phyloP scores from a whole-genome alignment of 2,797 vertebrate genomes.

The Chelon labrosus region DNA sequence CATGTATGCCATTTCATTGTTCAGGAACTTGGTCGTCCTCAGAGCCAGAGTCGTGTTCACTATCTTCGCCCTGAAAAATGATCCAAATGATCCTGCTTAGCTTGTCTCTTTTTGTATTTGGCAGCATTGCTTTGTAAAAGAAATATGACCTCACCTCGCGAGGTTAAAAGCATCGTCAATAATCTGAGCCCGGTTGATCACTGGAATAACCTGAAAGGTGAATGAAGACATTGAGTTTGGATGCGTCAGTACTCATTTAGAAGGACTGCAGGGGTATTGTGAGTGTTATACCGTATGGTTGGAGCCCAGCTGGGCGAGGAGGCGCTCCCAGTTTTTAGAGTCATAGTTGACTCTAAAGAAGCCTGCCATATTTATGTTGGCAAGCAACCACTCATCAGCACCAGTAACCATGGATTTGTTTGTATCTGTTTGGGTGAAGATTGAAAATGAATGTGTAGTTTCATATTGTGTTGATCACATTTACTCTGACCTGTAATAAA shows the following conservation, averaged over 20 bases:
- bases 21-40: slow-evolving; percentile 88
- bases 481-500: neutral
- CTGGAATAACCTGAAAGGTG: slow-evolving; percentile 84
- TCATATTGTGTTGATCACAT: neutral
- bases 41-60: slow-evolving; percentile 86
- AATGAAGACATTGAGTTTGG: neutral
- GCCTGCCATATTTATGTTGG: slow-evolving; percentile 88
- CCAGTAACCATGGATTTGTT: accelerated
- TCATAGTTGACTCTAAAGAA: slow-evolving; percentile 94
- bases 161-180: slow-evolving; percentile 93
- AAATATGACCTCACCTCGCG: slow-evolving; percentile 86
- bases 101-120: neutral
- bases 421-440: slow-evolving; percentile 39
- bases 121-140: neutral
- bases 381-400: slow-evolving; percentile 80
- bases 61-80: slow-evolving; percentile 80
- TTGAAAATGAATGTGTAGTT: neutral
- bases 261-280: neutral
- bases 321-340: slow-evolving; percentile 86
- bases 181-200: slow-evolving; percentile 92
- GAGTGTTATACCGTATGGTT: slow-evolving; percentile 53
- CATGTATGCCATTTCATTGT: slow-evolving; percentile 84
- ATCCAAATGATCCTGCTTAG: neutral
- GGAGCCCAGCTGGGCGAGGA: slow-evolving; percentile 72
- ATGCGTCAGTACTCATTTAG: neutral